Evolutionary conservation across 30 jellyfish, hydroid and myxozoan species (phyloP), one percentile per base, ranked within the genome.

Genomic region (Pseudorhiza aurosa): DNA sequence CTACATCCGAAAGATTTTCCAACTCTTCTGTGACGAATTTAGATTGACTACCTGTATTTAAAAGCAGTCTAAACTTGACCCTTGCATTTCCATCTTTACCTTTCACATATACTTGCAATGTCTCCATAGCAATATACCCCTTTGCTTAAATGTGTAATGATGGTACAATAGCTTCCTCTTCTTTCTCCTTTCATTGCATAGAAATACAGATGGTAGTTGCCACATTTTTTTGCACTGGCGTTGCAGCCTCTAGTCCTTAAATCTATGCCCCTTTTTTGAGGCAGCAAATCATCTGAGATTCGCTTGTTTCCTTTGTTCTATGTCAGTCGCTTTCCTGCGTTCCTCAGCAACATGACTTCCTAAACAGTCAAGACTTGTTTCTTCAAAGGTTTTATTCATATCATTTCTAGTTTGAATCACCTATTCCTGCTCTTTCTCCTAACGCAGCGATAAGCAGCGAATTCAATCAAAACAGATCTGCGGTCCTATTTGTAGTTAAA

Each of bases 11-110:
- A 63, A 37, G 33, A 17, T 56, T 17, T 44, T 63, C 88, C 31
- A 53, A 27, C 36, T 75, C 77, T 37, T 75, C 27, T 22, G 63
- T 50, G 28, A 75, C 22, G 50, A 71, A 71, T 14, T 74, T 71
- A 18, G 11, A 47, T 29, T 51, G 72, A 71, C 85, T 71, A n/a
- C 85, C 75, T 32, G 90, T 35, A 58, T 77, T 85, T 28, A 77
- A 44, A 18, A 77, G 85, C 25, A 63, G 36, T 46, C 90, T 58
- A 29, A 73, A 77, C 31, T 64, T 75, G 65, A 55, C 37, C 56
- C 25, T 50, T 53, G 53, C 22, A 12, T 27, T 50, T 27, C 88
- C 78, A 21, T 69, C 57, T 30, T 40, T 77, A 18, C 69, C 83
- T 24, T 18, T 58, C 15, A 62, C 49, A n/a, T n/a, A 36, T 5